Conservation (phyloP, 2,888 invertebrate species). For the Rotaria macrura region DNA sequence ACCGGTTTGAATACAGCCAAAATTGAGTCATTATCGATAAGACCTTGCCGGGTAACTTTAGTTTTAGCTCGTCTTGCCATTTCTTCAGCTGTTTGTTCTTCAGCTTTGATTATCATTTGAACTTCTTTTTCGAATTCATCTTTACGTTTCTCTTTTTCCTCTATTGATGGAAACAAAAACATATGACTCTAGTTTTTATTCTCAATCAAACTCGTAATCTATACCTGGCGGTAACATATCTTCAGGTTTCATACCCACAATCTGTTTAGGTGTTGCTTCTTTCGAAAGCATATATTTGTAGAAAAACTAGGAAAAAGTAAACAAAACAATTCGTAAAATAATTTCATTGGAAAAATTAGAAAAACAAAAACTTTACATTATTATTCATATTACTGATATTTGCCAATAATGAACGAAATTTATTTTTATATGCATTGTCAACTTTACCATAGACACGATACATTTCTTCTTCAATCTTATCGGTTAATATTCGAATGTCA, state of each 20-base stretch:
- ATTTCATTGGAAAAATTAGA: background rate
- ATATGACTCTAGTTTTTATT: background rate
- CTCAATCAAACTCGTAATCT: too few relatives aligned
- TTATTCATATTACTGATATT: background rate
- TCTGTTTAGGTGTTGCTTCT: background rate
- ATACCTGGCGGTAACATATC: conserved; percentile 7
- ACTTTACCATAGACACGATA: conserved; percentile 7
- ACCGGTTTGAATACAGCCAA: background rate
- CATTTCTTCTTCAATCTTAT: conserved; percentile 17
- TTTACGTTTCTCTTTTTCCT: conserved; percentile 6
- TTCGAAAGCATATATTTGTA: background rate
- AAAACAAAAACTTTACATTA: background rate
- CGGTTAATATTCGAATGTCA: background rate
- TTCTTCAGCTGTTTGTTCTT: conserved; percentile 8
- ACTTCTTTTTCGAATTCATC: background rate
- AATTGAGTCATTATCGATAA: background rate
- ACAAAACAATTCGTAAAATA: background rate
- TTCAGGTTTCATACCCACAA: background rate
- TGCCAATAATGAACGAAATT: background rate
- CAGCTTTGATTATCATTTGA: background rate
- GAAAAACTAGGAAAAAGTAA: background rate
- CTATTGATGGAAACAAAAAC: background rate
- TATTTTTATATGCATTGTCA: conserved; percentile 2
- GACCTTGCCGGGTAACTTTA: background rate
- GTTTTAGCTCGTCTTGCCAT: background rate